Evolutionary conservation across 2,113 vertebrate genomes (phyloP), one percentile per base, ranked within the genome.

Genomic region (Dasyprocta punctata): DNA sequence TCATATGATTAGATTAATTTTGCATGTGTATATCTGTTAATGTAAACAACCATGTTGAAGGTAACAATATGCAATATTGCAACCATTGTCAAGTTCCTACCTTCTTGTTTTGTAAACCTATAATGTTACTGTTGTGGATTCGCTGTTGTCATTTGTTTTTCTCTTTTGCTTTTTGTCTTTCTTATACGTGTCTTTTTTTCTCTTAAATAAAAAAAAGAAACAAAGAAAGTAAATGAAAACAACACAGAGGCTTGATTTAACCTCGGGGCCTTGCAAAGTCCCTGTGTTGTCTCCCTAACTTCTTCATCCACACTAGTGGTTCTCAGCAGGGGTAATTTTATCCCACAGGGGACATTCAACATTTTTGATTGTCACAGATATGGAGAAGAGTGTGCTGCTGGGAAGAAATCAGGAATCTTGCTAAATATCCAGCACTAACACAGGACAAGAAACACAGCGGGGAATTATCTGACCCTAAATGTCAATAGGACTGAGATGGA

Each of bases 211-310:
- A n/a, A n/a, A n/a, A n/a, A n/a, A n/a, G n/a, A n/a, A n/a, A n/a
- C n/a, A n/a, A n/a, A n/a, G 36, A 2, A 90, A 44, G 36, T 22
- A 52, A 92, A 30, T 4, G 30, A 92, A 73, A 90, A 63, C 24
- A 38, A 33, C 44, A 61, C 52, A 71, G 28, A 65, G 8, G 28
- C 26, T 24, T 47, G n/a, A 38, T 52, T 65, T 52, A n/a, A 41
- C 47, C 14, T 61, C 73, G 2, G n/a, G 30, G 14, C 28, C 41
- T 41, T 49, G 14, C 47, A 38, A 17, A 54, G 61, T 7, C 56
- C 26, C 16, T 1, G 1, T 7, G 63, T 36, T 4, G 7, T 2
- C 30, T 49, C 36, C 36, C 4, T 12, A 28, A 11, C 7, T 38
- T 56, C 56, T 58, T 56, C 56, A 33, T 87, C 33, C 13, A 3